Evolutionary conservation across 2,888 invertebrate species (phyloP).

Genomic region (Heliconius ismenius): DNA sequence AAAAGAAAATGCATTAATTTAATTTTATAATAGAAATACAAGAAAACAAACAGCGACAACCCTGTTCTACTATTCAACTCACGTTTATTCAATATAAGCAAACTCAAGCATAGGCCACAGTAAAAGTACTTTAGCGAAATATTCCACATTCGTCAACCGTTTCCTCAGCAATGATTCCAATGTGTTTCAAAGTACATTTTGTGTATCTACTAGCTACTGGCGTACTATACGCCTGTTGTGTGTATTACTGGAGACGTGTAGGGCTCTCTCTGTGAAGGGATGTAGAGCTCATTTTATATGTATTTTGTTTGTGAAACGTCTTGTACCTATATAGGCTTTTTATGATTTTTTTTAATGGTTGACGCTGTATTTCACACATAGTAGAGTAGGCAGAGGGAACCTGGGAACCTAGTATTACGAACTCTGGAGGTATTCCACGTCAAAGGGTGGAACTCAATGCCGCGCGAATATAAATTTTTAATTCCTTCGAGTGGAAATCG

Average conservation of each 20-base stretch:
- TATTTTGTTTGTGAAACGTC: slow-evolving; percentile 2
- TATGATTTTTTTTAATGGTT: not conserved
- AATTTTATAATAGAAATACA: too few species aligned
- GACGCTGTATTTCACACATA: too few species aligned
- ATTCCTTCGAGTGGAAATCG: too few species aligned
- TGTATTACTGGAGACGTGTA: slow-evolving; percentile 12
- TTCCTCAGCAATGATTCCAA: slow-evolving; percentile 55
- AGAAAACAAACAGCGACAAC: slow-evolving; percentile 52
- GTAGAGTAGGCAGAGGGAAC: too few species aligned
- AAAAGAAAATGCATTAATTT: too few species aligned
- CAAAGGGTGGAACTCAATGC: too few species aligned
- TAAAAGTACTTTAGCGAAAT: slow-evolving; percentile 76
- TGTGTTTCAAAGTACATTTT: slow-evolving; percentile 49
- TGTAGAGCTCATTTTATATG: not conserved
- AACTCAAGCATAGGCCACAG: slow-evolving; percentile 76
- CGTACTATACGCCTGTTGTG: slow-evolving; percentile 19
- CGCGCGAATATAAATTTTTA: too few species aligned
- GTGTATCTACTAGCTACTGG: slow-evolving; percentile 15
- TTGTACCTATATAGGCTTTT: not conserved
- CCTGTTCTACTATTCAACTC: slow-evolving; percentile 78
- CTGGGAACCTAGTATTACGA: too few species aligned
- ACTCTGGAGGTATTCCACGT: too few species aligned
- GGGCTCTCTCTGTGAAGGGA: not conserved
- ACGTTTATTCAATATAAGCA: slow-evolving; percentile 83
- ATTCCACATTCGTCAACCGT: slow-evolving; percentile 77